Evolutionary conservation across 2,888 invertebrate genomes (phyloP).

Genomic region (Lasioglossum oenotherae): DNA sequence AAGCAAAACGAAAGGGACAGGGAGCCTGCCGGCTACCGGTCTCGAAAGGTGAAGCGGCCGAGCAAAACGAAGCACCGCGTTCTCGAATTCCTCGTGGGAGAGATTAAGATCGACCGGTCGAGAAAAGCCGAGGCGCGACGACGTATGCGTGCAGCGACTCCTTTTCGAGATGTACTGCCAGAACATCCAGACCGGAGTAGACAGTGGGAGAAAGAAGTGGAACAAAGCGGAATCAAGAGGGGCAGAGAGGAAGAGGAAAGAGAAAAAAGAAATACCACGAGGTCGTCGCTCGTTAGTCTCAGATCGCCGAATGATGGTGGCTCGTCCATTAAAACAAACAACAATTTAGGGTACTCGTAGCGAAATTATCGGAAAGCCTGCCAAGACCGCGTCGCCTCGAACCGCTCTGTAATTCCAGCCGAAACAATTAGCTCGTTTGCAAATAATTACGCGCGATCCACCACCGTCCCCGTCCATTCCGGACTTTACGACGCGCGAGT

Average conservation of each 20-base stretch:
- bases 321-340: conserved; percentile 72
- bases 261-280: conserved; percentile 59
- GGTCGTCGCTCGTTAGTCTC: conserved; percentile 71
- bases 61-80: conserved; percentile 57
- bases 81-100: conserved; percentile 74
- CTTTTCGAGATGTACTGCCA: conserved; percentile 48
- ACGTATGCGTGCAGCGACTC: conserved; percentile 66
- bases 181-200: neutral
- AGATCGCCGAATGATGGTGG: conserved; percentile 66
- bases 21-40: neutral
- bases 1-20: neutral
- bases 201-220: neutral
- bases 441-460: conserved; percentile 14
- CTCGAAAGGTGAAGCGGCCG: conserved; percentile 2
- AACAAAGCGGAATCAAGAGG: neutral
- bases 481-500: conserved; percentile 31
- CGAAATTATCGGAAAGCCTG: conserved; percentile 54
- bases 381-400: conserved; percentile 16
- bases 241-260: too few species aligned
- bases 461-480: neutral
- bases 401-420: conserved; percentile 34
- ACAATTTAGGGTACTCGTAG: conserved; percentile 55
- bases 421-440: conserved; percentile 49
- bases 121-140: conserved; percentile 57
- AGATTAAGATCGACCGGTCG: conserved; percentile 74